phyloP scores from a whole-genome alignment of 2,797 vertebrate genomes.

The Phrynocephalus guinanensis region DNA sequence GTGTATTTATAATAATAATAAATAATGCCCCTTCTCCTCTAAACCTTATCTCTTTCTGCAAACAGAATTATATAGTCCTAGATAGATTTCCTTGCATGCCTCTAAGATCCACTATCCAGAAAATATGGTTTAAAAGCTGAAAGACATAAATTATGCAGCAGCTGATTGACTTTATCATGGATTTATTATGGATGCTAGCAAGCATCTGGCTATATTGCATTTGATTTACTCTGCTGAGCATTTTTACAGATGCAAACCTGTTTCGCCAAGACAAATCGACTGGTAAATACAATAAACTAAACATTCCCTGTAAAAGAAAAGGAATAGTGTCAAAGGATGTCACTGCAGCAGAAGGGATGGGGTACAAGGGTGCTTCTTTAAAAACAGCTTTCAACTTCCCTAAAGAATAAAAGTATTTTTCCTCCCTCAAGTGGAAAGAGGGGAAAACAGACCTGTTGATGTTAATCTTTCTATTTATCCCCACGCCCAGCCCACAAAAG shows the following conservation, averaged over 20 bases:
- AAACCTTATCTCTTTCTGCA: constrained; percentile 15
- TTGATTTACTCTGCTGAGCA: constrained; percentile 49
- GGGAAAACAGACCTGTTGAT: constrained; percentile 13
- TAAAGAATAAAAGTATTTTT: constrained; percentile 14
- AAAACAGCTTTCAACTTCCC: constrained; percentile 13
- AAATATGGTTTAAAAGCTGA: constrained; percentile 42
- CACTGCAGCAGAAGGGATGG: constrained; percentile 11
- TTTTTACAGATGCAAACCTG: constrained; percentile 57
- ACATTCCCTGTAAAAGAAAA: constrained; percentile 33
- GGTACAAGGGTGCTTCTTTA: fast-evolving
- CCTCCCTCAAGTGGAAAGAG: not conserved
- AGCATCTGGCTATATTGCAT: constrained; percentile 38
- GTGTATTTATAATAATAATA: no score
- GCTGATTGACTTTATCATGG: constrained; percentile 32
- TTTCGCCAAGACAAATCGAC: constrained; percentile 60
- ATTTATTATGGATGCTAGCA: constrained; percentile 48
- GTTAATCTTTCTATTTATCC: constrained; percentile 33
- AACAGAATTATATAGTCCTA: constrained; percentile 23
- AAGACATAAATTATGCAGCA: constrained; percentile 34
- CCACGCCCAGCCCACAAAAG: not conserved
- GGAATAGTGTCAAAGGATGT: constrained; percentile 18
- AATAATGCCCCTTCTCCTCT: not conserved
- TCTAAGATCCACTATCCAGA: constrained; percentile 19
- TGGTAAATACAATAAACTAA: constrained; percentile 58
- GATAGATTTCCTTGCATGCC: not conserved